phyloP scores from a whole-genome alignment of 2,888 invertebrate genomes.

The Nebria salina region DNA sequence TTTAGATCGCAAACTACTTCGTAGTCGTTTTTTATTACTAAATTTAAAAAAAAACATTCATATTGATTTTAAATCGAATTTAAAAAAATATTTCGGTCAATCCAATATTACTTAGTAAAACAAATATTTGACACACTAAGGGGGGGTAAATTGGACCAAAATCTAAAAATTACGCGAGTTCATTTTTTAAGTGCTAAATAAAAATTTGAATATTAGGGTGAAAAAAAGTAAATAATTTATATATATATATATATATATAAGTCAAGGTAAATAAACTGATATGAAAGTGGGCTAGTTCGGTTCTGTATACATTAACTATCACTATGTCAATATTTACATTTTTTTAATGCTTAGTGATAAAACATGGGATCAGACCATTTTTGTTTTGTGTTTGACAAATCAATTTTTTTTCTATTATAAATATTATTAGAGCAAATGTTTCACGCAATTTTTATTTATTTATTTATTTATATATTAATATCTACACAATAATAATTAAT shows the following conservation, averaged over 20 bases:
- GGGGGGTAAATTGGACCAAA: too few species aligned
- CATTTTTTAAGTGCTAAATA: too few species aligned
- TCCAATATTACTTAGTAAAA: neutral
- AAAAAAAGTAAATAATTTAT: neutral
- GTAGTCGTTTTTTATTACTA: neutral
- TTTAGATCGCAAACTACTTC: neutral
- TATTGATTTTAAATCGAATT: neutral
- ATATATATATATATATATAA: slow-evolving; percentile 44
- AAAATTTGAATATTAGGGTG: too few species aligned
- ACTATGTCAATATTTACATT: neutral
- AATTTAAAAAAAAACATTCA: neutral
- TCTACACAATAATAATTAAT: too few species aligned
- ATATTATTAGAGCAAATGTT: neutral
- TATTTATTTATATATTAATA: neutral
- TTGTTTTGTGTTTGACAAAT: neutral
- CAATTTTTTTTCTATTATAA: neutral
- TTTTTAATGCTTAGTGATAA: neutral
- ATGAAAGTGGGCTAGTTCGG: neutral
- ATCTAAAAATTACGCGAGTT: too few species aligned
- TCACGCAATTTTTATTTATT: neutral
- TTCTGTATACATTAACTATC: neutral
- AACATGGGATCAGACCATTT: neutral
- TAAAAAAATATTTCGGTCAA: neutral
- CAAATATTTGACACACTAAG: too few species aligned
- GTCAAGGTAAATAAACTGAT: neutral